These are phyloP conservation scores for Esox niger DNA, from an alignment of 2,113 vertebrate genomes.

Conservation along the genomic window DNA sequence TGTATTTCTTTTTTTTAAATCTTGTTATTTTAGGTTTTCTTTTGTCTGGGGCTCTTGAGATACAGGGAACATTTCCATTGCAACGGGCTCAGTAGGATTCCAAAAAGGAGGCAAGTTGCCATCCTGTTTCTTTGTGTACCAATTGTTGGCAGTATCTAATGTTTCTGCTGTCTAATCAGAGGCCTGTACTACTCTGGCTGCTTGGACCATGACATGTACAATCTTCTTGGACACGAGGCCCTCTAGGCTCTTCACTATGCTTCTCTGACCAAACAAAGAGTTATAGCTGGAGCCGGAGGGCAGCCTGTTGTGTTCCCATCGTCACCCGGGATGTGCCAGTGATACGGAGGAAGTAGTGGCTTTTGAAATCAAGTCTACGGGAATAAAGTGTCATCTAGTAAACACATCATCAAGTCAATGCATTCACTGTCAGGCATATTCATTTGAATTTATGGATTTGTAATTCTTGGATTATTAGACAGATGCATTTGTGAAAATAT, in stretches of 20 bases:
- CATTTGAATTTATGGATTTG: too few species aligned
- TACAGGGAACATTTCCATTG: not conserved
- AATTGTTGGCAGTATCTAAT: not conserved
- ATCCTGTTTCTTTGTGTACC: not conserved
- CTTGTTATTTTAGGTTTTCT: not conserved
- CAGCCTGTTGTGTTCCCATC: not conserved
- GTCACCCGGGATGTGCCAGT: not conserved
- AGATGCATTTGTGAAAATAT: too few species aligned
- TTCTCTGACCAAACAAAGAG: not conserved
- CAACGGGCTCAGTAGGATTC: not conserved
- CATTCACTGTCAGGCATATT: not conserved
- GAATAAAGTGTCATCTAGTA: not conserved
- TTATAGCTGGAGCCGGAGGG: not conserved
- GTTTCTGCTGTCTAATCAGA: slow-evolving; percentile 3
- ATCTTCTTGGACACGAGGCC: not conserved
- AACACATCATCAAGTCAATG: not conserved
- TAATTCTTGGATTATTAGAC: too few species aligned
- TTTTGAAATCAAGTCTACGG: not conserved
- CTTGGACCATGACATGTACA: not conserved
- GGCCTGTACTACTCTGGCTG: not conserved
- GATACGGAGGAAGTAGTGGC: not conserved
- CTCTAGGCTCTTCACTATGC: not conserved
- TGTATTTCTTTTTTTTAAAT: slow-evolving; percentile 26
- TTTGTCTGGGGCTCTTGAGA: not conserved
- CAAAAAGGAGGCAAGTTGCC: too few species aligned